phyloP scores from a whole-genome alignment of 2,113 vertebrate genomes.

The Menura novaehollandiae region DNA sequence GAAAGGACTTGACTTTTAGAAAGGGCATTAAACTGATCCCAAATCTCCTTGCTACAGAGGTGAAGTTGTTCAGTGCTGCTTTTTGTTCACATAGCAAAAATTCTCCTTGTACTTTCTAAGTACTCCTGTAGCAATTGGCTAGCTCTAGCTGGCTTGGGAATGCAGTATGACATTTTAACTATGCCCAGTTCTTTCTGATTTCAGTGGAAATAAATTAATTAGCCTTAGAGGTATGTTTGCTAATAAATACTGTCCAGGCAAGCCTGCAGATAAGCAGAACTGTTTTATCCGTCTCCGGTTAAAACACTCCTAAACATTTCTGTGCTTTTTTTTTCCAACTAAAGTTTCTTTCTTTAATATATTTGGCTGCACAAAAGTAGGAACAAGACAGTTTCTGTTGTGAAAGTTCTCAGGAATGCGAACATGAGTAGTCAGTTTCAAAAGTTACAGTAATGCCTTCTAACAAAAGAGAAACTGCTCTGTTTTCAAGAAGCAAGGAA shows the following conservation, averaged over 20 bases:
- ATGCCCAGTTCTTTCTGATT: neutral
- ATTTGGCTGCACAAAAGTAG: neutral
- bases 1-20: neutral
- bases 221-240: neutral
- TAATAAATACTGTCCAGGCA: neutral
- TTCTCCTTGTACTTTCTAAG: neutral
- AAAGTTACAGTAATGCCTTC: neutral
- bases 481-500: neutral
- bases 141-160: neutral
- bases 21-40: neutral
- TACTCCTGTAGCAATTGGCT: neutral
- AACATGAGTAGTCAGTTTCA: neutral
- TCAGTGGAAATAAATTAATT: neutral
- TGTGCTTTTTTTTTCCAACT: neutral
- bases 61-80: neutral
- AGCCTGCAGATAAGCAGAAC: neutral
- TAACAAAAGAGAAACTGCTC: neutral
- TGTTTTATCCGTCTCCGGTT: neutral
- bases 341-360: neutral
- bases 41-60: neutral
- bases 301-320: neutral
- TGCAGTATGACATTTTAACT: neutral
- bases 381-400: neutral
- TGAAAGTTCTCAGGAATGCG: neutral
- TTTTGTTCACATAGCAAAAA: neutral